phyloP scores from a whole-genome alignment of 2,888 invertebrate genomes.

The Sarcophaga carnaria region DNA sequence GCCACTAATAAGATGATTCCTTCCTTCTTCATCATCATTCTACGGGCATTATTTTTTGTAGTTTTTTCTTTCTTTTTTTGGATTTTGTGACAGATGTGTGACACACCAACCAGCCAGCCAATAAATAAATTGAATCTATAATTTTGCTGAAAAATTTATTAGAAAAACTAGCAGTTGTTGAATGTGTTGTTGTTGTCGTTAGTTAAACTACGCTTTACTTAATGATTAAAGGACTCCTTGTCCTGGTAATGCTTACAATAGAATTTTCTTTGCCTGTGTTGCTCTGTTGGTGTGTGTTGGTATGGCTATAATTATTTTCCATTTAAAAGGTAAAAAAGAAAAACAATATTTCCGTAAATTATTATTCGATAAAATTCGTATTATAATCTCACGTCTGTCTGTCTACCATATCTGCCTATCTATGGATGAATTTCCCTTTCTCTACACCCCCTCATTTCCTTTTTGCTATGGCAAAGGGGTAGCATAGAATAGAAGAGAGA shows the following conservation, averaged over 20 bases:
- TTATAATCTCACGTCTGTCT: slow-evolving; percentile 34
- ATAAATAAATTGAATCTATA: neutral
- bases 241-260: neutral
- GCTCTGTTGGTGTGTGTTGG: slow-evolving; percentile 33
- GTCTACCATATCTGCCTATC: slow-evolving; percentile 12
- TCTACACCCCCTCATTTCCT: neutral
- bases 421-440: slow-evolving; percentile 13
- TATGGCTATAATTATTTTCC: slow-evolving; percentile 60
- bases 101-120: slow-evolving; percentile 14
- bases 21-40: slow-evolving; percentile 20
- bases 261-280: neutral
- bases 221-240: slow-evolving; percentile 30
- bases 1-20: slow-evolving; percentile 67
- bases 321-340: slow-evolving; percentile 55
- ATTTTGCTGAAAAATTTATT: slow-evolving; percentile 22
- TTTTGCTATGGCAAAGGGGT: neutral
- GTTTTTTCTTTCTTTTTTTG: slow-evolving; percentile 14
- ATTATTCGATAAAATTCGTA: slow-evolving; percentile 34
- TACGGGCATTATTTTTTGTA: neutral
- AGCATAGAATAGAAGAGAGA: slow-evolving; percentile 21
- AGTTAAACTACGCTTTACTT: neutral
- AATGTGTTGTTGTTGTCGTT: slow-evolving; percentile 22
- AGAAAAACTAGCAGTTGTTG: slow-evolving; percentile 64
- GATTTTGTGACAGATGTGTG: slow-evolving; percentile 69
- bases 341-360: slow-evolving; percentile 45